A percentile compares a stretch with the other conserved stretches of the same genome.
Conservation (phyloP, 2,888 invertebrate genomes). For the Gasteruption jaculator region DNA sequence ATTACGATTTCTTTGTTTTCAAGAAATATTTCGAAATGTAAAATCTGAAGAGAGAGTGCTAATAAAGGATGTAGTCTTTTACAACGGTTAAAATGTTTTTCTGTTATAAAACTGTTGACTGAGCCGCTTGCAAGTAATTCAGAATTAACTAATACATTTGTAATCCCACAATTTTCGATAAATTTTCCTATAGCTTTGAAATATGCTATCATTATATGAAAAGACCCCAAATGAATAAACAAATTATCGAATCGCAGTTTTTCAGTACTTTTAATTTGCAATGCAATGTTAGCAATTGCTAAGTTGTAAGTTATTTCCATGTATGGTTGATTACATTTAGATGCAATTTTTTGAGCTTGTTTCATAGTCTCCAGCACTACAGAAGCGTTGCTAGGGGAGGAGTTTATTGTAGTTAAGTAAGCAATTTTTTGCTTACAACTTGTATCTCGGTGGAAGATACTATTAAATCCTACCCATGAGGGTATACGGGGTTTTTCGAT, state of each 20-base stretch:
- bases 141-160: slow-evolving; percentile 26
- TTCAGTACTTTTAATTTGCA: slow-evolving; percentile 31
- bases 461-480: slow-evolving; percentile 34
- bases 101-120: slow-evolving; percentile 26
- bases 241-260: slow-evolving; percentile 33
- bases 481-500: slow-evolving; percentile 25
- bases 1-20: slow-evolving; percentile 12
- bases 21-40: slow-evolving; percentile 27
- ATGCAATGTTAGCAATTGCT: slow-evolving; percentile 30
- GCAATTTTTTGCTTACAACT: slow-evolving; percentile 23
- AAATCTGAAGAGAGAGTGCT: slow-evolving; percentile 19
- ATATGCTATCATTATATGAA: slow-evolving; percentile 19
- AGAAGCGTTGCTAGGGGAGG: slow-evolving; percentile 29
- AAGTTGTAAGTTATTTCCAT: slow-evolving; percentile 34
- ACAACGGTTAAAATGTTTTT: slow-evolving; percentile 36
- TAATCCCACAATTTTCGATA: slow-evolving; percentile 26
- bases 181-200: slow-evolving; percentile 3
- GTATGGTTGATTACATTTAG: slow-evolving; percentile 25
- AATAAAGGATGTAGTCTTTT: slow-evolving; percentile 25
- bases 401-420: slow-evolving; percentile 32
- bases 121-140: slow-evolving; percentile 31
- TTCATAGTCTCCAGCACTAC: slow-evolving; percentile 32
- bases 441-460: slow-evolving; percentile 21
- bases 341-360: slow-evolving; percentile 25
- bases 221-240: slow-evolving; percentile 31